Base-by-base conservation (phyloP, 2,113 vertebrate species). In the Prionailurus bengalensis region DNA sequence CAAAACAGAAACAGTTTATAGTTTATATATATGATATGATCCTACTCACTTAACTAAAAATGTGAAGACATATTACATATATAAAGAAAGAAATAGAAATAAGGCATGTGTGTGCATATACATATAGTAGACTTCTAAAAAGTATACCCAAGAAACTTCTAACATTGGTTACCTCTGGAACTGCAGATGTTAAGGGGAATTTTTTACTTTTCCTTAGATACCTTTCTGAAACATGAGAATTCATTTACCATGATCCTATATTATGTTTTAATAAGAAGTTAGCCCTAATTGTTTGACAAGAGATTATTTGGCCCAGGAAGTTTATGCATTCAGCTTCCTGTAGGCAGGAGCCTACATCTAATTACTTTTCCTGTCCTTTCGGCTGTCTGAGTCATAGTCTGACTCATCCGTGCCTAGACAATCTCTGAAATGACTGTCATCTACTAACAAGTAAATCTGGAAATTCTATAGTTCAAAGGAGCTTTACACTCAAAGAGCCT, bases 251-350 rank as follows among this genome's bases (percentile, higher is more conserved):
- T n/a, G 16, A 55, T 27, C 14, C 33, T 29, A 4, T 61, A 6
- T 70, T 68, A 53, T 83, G 85, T 79, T 92, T 92, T 25, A 81
- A 92, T 51, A 66, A 87, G 66, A 94, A 66, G 11, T 48, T 88
- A 33, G 36, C 53, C 7, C 8, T 53, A 78, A 83, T 48, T 74
- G n/a, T 70, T 95, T 90, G 61, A 78, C 19, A 53, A 84, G 19
- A 63, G 21, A 25, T 89, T n/a, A 80, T 96, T 45, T 83, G 61
- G 4, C 10, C 10, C 25, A 13, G 45, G 15, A 55, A 36, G 16
- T 53, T n/a, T 68, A 15, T 21, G 4, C 4, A 31, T 93, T 94
- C 53, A 4, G 4, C 45, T 86, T 95, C 68, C 73, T 79, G 15
- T 27, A 83, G n/a, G 19, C 39, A 83, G 58, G 29, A n/a, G 5